These are phyloP conservation scores for Hypothenemus hampei DNA, from an alignment of 1,140 invertebrate genomes.

Conservation along the genomic window DNA sequence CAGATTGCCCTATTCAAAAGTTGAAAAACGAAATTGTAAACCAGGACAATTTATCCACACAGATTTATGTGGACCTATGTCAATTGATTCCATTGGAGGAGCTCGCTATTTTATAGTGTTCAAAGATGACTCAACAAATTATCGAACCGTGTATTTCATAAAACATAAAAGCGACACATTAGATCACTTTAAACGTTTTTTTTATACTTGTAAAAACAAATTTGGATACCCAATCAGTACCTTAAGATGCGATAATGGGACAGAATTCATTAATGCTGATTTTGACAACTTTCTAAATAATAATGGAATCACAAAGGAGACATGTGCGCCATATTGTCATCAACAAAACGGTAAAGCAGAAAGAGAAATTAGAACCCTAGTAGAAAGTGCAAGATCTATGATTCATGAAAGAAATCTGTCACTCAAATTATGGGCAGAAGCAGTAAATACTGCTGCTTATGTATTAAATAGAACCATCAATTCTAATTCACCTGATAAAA, in stretches of 20 bases:
- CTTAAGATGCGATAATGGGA: conserved; percentile 2
- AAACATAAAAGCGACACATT: conserved; percentile 22
- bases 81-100: conserved; percentile 2
- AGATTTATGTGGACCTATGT: conserved; percentile 7
- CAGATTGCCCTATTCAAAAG: background rate
- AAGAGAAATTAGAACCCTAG: conserved; percentile 36
- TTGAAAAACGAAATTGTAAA: background rate
- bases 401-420: conserved; percentile 35
- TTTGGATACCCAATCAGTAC: background rate
- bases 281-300: conserved; percentile 19
- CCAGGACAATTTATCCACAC: conserved; percentile 9
- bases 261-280: conserved; percentile 1
- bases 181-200: conserved; percentile 16
- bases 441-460: conserved; percentile 45
- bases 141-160: conserved; percentile 8
- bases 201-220: no score
- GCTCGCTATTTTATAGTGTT: conserved; percentile 10
- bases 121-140: conserved; percentile 10
- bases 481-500: conserved; percentile 10
- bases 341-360: conserved; percentile 1
- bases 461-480: conserved; percentile 42
- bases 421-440: conserved; percentile 44
- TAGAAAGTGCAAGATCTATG: conserved; percentile 40
- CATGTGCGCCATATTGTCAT: conserved; percentile 12
- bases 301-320: conserved; percentile 31